Evolutionary conservation across 2,888 invertebrate species (phyloP).

Genomic region (Lasius fuliginosus): DNA sequence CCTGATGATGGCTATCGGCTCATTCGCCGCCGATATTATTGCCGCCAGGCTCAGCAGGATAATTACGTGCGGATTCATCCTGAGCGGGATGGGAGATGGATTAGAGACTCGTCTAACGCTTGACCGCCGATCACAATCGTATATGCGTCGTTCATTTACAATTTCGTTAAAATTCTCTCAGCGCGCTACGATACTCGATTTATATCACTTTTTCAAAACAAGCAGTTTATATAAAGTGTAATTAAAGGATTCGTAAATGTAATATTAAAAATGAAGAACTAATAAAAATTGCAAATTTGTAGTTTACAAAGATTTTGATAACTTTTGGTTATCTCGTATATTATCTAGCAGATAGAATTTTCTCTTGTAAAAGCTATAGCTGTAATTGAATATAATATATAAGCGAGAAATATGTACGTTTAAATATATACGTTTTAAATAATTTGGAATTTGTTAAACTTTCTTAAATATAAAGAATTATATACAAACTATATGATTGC

Average conservation of each 20-base stretch:
- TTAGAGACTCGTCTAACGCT: conserved; percentile 22
- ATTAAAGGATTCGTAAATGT: neutral
- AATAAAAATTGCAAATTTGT: neutral
- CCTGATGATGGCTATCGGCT: conserved; percentile 76
- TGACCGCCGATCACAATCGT: neutral
- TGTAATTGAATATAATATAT: neutral
- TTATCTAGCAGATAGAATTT: neutral
- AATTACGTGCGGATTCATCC: conserved; percentile 57
- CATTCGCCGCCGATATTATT: conserved; percentile 59
- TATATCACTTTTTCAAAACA: neutral
- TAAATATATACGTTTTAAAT: neutral
- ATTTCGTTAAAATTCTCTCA: neutral
- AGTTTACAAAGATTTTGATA: neutral
- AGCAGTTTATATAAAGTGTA: neutral
- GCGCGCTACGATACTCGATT: neutral
- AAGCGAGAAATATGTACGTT: neutral
- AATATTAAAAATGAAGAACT: neutral
- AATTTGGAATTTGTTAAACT: neutral
- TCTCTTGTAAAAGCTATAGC: neutral
- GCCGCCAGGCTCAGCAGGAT: conserved; percentile 58
- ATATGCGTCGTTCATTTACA: neutral
- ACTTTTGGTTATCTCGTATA: neutral
- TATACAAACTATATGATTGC: neutral
- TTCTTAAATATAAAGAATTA: neutral
- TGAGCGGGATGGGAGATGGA: conserved; percentile 4